Evolutionary conservation across 2,888 invertebrate genomes (phyloP), one percentile per base, ranked within the genome.

Genomic region (Pandemis heparana): DNA sequence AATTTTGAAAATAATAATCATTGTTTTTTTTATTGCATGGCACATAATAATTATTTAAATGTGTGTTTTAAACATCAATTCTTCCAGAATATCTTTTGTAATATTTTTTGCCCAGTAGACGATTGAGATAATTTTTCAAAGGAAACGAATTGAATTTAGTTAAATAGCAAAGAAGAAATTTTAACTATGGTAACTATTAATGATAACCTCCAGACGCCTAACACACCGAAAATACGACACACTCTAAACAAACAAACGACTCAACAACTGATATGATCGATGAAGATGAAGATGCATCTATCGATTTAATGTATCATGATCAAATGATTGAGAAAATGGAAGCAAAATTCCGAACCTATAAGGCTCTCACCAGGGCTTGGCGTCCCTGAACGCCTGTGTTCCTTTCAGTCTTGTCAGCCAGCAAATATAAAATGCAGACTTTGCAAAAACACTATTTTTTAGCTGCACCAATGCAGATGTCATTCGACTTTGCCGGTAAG

Each of bases 321-420:
- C 78, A 85, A 23, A 56, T 87, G 85, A 84, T 87, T 83, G 85
- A 85, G 83, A 82, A 82, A 87, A 80, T 88, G 80, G 86, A 93
- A 94, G 92, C 91, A 91, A 92, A 92, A 92, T 83, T 92, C 87
- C 94, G 93, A 94, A 94, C 94, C 94, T 94, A 94, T 88, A 89
- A 89, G 92, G 94, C 91, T 94, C 95, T 95, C 95, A 95, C 95
- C 95, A 95, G 94, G 95, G 95, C 92, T 93, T 94, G 84, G 94
- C 91, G 92, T 95, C 94, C 94, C 94, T 94, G 92, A 91, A 92
- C 90, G 93, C 94, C 90, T 92, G 92, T 84, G 94, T 94, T 89
- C 94, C 92, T 89, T 92, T 95, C 92, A 94, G 93, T 91, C 95
- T 95, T 87, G 88, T 89, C 91, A 92, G 94, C 91, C 92, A 92